These are phyloP conservation scores for Phalacrocorax carbo DNA, from an alignment of 2,113 vertebrate genomes.

Conservation along the genomic window DNA sequence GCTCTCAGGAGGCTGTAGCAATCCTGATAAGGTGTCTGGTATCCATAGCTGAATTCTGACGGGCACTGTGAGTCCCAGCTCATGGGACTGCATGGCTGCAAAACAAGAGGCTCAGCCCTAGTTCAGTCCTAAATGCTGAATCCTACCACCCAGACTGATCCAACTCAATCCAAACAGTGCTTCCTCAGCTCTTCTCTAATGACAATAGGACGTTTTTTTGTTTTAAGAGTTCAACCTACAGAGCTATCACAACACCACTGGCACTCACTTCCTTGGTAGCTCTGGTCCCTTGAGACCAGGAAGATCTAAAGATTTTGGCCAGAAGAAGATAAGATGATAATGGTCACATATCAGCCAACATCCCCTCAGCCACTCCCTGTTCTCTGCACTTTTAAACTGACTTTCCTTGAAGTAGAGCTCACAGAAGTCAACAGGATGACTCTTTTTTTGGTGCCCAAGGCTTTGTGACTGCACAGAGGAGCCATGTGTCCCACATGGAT, in stretches of 20 bases:
- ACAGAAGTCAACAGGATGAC: neutral
- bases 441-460: neutral
- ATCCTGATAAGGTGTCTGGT: neutral
- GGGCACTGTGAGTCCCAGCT: neutral
- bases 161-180: slow-evolving; percentile 50
- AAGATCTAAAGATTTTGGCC: neutral
- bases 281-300: neutral
- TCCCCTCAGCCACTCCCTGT: neutral
- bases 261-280: neutral
- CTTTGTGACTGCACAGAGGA: neutral
- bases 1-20: neutral
- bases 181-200: slow-evolving; percentile 54
- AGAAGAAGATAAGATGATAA: neutral
- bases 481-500: neutral
- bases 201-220: neutral
- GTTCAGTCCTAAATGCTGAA: neutral
- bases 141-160: slow-evolving; percentile 36
- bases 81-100: neutral
- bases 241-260: neutral
- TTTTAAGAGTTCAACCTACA: slow-evolving; percentile 31
- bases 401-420: neutral
- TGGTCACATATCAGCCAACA: neutral
- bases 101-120: slow-evolving; percentile 1
- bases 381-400: neutral
- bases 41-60: neutral